Conservation (phyloP, 2,113 vertebrate genomes). For the Clinocottus analis region DNA sequence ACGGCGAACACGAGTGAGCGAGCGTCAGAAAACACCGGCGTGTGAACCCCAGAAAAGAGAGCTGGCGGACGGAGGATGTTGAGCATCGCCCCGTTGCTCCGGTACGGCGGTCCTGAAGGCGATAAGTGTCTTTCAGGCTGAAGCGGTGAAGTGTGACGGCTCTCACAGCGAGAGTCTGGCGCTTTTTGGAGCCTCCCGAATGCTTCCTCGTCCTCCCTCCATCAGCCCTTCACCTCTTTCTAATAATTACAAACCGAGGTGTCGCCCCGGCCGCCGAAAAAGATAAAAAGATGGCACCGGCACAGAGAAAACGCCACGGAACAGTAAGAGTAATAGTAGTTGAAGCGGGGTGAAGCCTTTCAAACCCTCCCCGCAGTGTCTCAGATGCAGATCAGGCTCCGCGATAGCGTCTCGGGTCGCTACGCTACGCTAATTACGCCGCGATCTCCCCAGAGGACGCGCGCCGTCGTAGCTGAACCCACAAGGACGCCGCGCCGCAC, state of each 20-base stretch:
- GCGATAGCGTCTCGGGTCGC: conserved; percentile 53
- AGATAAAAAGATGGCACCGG: conserved; percentile 48
- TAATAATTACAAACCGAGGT: conserved; percentile 48
- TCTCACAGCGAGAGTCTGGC: no score
- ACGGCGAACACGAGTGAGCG: no score
- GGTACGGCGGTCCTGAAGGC: background rate
- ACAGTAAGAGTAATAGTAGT: conserved; percentile 72
- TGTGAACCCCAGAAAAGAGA: background rate
- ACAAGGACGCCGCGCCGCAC: no score
- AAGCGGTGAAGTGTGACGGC: background rate
- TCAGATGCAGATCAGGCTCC: conserved; percentile 64
- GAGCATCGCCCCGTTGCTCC: background rate
- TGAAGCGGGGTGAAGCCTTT: conserved; percentile 57
- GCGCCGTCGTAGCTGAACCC: no score
- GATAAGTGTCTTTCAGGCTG: background rate
- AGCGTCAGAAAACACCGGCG: background rate
- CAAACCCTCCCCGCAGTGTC: conserved; percentile 49
- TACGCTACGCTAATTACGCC: conserved; percentile 64
- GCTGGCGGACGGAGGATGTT: background rate
- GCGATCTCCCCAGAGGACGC: conserved; percentile 39
- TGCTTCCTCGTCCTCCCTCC: no score
- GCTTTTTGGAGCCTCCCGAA: no score
- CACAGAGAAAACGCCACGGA: conserved; percentile 30
- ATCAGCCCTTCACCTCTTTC: conserved; percentile 53
- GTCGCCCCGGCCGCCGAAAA: conserved; percentile 1